Conservation (phyloP, 2,888 invertebrate species). For the Pyralis farinalis region DNA sequence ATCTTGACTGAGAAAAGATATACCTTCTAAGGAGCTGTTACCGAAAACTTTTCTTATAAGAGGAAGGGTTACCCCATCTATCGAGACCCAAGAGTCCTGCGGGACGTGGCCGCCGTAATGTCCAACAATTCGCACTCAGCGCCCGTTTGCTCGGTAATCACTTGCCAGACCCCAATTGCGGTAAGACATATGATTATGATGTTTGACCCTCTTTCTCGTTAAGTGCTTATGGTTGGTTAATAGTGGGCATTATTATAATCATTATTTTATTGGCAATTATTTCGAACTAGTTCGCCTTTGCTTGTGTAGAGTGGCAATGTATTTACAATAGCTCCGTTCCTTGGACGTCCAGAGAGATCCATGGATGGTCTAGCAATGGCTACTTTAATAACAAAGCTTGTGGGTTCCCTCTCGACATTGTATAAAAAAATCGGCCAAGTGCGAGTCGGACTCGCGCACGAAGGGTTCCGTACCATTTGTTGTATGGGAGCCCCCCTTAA, state of each 20-base stretch:
- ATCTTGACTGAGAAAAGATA: too few species aligned
- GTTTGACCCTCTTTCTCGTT: not conserved
- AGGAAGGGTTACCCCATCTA: not conserved
- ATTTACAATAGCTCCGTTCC: too few species aligned
- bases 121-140: constrained; percentile 7
- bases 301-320: too few species aligned
- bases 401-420: too few species aligned
- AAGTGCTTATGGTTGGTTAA: not conserved
- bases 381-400: too few species aligned
- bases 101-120: constrained; percentile 1
- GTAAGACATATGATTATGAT: not conserved
- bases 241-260: not conserved
- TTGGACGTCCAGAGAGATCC: too few species aligned
- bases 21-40: not conserved
- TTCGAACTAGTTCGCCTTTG: too few species aligned
- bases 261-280: not conserved
- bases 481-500: too few species aligned
- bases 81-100: not conserved
- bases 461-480: too few species aligned
- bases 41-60: not conserved
- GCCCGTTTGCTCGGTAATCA: constrained; percentile 1
- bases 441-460: too few species aligned
- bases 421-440: too few species aligned
- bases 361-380: too few species aligned
- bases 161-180: not conserved